Percentiles rank a stretch among this genome's conserved stretches.
Conservation (phyloP, 2,888 invertebrate species). For the Drosophila testacea region DNA sequence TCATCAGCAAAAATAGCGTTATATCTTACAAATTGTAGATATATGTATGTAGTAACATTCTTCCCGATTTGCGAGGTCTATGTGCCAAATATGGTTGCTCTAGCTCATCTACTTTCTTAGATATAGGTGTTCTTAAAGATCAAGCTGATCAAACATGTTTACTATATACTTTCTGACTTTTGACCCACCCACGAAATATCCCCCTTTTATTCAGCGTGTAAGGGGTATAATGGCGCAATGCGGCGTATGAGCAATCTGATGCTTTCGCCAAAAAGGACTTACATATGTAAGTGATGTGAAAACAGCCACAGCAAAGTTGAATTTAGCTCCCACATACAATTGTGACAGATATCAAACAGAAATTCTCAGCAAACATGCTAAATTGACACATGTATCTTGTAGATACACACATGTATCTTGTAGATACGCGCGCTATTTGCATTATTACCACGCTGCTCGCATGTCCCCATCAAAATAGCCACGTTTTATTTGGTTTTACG, state of each 20-base stretch:
- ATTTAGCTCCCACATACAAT: conserved; percentile 16
- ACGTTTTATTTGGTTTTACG: conserved; percentile 52
- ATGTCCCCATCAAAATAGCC: conserved; percentile 59
- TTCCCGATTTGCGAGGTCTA: too few species aligned
- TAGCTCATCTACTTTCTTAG: too few species aligned
- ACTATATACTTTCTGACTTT: too few species aligned
- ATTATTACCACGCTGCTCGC: conserved; percentile 55
- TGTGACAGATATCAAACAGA: conserved; percentile 24
- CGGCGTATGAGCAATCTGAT: conserved; percentile 54
- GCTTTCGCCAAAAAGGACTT: conserved; percentile 5
- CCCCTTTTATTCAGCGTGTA: too few species aligned
- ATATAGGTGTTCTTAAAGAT: too few species aligned
- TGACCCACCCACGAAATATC: too few species aligned
- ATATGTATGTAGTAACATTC: too few species aligned
- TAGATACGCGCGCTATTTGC: conserved; percentile 48
- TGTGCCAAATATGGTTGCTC: too few species aligned
- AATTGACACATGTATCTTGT: conserved; percentile 27
- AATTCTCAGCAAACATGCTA: conserved; percentile 14
- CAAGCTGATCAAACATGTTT: too few species aligned
- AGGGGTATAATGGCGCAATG: conserved; percentile 18
- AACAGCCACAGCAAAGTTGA: conserved; percentile 18
- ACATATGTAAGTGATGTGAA: conserved; percentile 2
- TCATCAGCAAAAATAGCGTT: too few species aligned
- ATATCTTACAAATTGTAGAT: too few species aligned
- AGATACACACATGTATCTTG: conserved; percentile 39